Percentiles rank a stretch among this genome's conserved stretches.
Evolutionary conservation across 1,140 invertebrate species (phyloP).

Genomic region (Drosophila lacertosa): DNA sequence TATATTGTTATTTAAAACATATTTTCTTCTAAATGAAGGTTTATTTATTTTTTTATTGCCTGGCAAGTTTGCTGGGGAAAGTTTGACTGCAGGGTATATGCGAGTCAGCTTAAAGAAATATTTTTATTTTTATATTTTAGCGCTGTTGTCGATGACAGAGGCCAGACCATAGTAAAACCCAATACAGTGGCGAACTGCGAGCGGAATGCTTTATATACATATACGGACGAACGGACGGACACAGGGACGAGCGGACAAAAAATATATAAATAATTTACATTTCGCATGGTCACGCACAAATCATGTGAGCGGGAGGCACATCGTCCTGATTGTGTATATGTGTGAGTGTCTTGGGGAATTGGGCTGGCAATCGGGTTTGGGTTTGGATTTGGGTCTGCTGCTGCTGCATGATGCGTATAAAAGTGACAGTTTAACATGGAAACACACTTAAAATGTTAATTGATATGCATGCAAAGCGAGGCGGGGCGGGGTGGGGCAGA

Average conservation of each 20-base stretch:
- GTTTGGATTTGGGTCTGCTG: constrained; percentile 2
- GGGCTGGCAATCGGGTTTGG: constrained; percentile 28
- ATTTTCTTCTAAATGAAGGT: too few species aligned
- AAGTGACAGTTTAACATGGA: constrained; percentile 79
- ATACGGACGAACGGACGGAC: constrained; percentile 8
- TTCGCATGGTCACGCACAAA: constrained; percentile 81
- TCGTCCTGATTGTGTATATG: background rate
- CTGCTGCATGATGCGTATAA: constrained; percentile 70
- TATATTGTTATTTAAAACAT: too few species aligned
- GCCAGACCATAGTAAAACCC: constrained; percentile 17
- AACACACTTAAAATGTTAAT: constrained; percentile 80
- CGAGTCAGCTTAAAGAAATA: too few species aligned
- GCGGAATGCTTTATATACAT: constrained; percentile 53
- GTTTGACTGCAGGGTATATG: too few species aligned
- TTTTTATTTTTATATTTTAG: too few species aligned
- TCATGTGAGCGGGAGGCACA: constrained; percentile 52
- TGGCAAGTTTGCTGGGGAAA: too few species aligned
- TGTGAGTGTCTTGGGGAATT: constrained; percentile 5
- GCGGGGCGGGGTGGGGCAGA: background rate
- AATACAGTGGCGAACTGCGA: constrained; percentile 32
- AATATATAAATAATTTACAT: constrained; percentile 78
- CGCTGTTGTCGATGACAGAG: too few species aligned
- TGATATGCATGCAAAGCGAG: constrained; percentile 61
- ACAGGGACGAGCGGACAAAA: constrained; percentile 12
- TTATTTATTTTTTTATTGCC: too few species aligned